phyloP scores from a whole-genome alignment of 2,888 invertebrate genomes.

The Hydrotaea cyrtoneurina region DNA sequence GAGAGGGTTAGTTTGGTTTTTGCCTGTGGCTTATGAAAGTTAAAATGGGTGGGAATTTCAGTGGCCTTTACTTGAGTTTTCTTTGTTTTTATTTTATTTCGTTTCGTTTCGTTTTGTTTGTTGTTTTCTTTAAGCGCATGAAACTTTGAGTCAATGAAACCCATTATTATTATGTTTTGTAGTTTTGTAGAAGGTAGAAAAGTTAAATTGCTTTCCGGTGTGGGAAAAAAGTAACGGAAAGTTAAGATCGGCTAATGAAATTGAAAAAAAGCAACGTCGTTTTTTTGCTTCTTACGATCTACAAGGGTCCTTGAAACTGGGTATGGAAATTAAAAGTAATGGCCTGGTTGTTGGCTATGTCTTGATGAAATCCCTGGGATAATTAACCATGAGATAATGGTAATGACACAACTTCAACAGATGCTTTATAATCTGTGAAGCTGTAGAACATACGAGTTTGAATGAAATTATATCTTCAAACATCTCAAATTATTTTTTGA shows the following conservation, averaged over 20 bases:
- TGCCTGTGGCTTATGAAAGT: conserved; percentile 69
- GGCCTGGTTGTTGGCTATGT: not conserved
- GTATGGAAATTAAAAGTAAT: not conserved
- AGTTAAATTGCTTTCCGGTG: conserved; percentile 65
- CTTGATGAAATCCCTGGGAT: not conserved
- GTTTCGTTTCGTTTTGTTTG: no score
- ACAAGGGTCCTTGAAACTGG: not conserved
- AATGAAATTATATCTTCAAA: no score
- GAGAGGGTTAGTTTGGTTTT: conserved; percentile 70
- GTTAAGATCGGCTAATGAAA: not conserved
- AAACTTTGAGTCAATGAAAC: conserved; percentile 61
- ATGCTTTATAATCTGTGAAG: no score
- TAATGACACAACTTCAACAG: no score
- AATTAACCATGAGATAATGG: not conserved
- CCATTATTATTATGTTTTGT: conserved; percentile 46
- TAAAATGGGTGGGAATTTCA: conserved; percentile 79
- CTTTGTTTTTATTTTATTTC: conserved; percentile 23
- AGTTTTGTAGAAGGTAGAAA: conserved; percentile 26
- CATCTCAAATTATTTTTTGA: no score
- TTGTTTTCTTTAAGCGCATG: not conserved
- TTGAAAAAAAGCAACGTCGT: no score
- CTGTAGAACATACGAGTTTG: no score
- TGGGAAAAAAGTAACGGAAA: conserved; percentile 52
- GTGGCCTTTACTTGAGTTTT: conserved; percentile 66
- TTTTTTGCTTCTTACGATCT: no score